Conservation (phyloP, 2,113 vertebrate genomes). For the Corapipo altera region DNA sequence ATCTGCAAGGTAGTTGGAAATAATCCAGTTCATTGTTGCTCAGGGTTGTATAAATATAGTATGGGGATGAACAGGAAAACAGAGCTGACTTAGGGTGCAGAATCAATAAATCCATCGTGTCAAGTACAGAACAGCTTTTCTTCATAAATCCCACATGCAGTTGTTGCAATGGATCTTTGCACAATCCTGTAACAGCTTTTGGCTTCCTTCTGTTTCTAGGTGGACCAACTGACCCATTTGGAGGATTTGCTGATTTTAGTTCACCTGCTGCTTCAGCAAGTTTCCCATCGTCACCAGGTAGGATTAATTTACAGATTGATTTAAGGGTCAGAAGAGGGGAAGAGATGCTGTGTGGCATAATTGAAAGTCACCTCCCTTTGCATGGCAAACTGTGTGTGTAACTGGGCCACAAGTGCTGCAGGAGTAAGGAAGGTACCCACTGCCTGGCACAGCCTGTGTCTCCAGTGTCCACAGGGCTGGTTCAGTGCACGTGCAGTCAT, state of each 20-base stretch:
- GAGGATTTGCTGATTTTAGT: conserved; percentile 92
- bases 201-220: conserved; percentile 72
- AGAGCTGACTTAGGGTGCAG: background rate
- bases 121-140: background rate
- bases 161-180: background rate
- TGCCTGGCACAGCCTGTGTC: background rate
- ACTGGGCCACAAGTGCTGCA: background rate
- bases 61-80: background rate
- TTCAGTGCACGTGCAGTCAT: background rate
- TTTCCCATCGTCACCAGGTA: conserved; percentile 84
- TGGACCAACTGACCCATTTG: conserved; percentile 83
- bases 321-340: background rate
- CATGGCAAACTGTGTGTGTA: background rate
- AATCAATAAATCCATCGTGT: background rate
- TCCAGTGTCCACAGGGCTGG: fast-evolving
- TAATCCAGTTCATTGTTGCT: conserved; percentile 18
- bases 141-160: background rate
- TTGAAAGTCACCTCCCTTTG: background rate
- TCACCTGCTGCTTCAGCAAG: conserved; percentile 81
- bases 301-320: background rate
- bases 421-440: background rate
- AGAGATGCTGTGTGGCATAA: background rate
- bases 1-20: background rate
- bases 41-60: background rate
- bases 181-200: background rate